phyloP scores from a whole-genome alignment of 2,888 invertebrate species.

The Stictocephala bisonia region DNA sequence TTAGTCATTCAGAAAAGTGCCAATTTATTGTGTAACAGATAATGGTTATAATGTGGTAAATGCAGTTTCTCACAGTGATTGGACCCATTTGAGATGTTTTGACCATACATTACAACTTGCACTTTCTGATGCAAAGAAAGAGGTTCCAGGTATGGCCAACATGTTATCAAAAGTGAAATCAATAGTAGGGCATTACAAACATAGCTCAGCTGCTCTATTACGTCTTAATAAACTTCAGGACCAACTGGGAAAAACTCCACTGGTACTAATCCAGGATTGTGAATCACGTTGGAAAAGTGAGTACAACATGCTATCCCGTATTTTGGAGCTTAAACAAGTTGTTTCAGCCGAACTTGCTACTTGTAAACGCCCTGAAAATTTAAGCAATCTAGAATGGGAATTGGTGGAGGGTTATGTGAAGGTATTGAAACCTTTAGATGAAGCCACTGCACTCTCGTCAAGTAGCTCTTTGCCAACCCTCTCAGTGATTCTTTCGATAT shows the following conservation, averaged over 20 bases:
- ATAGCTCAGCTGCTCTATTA: conserved; percentile 6
- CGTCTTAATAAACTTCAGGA: conserved; percentile 23
- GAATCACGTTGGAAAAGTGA: conserved; percentile 20
- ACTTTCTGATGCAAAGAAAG: conserved; percentile 13
- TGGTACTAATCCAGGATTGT: conserved; percentile 16
- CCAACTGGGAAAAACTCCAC: background rate
- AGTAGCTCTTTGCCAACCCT: background rate
- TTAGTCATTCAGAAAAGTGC: background rate
- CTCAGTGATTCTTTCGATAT: background rate
- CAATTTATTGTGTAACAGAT: conserved; percentile 7
- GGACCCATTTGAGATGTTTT: conserved; percentile 15
- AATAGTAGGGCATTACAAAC: conserved; percentile 26
- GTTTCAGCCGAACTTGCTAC: conserved; percentile 7
- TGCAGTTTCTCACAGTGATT: background rate
- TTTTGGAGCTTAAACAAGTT: background rate
- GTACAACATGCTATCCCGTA: conserved; percentile 7
- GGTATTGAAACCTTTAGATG: conserved; percentile 11
- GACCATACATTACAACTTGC: conserved; percentile 16
- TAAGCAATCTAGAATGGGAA: conserved; percentile 4
- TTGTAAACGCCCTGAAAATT: background rate
- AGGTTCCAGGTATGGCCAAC: background rate
- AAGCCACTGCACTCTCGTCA: conserved; percentile 1
- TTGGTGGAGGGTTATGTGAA: background rate
- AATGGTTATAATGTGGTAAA: conserved; percentile 12
- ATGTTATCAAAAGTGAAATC: conserved; percentile 23